phyloP scores from a whole-genome alignment of 2,888 invertebrate genomes.

The Eupithecia centaureata region DNA sequence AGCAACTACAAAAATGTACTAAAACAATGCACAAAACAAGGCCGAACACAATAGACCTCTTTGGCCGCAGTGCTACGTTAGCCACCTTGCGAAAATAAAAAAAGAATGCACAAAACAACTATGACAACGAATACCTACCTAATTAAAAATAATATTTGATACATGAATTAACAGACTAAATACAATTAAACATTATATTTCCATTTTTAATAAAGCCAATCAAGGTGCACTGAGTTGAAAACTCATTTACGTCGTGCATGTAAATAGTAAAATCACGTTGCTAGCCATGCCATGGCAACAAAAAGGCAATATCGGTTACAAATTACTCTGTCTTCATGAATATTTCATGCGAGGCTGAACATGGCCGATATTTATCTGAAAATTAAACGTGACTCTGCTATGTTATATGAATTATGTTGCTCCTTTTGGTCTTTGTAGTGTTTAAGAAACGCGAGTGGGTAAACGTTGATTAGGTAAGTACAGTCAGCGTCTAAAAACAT shows the following conservation, averaged over 20 bases:
- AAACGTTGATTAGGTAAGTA: neutral
- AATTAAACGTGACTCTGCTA: conserved; percentile 56
- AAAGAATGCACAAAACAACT: too few species aligned
- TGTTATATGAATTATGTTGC: conserved; percentile 17
- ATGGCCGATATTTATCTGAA: conserved; percentile 60
- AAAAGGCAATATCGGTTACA: conserved; percentile 64
- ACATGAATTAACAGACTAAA: too few species aligned
- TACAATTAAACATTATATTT: too few species aligned
- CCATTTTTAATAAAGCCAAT: neutral
- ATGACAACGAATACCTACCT: too few species aligned
- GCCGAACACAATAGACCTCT: too few species aligned
- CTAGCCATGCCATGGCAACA: conserved; percentile 25
- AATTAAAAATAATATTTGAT: too few species aligned
- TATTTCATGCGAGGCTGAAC: conserved; percentile 57
- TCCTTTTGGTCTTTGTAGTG: neutral
- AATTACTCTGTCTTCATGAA: conserved; percentile 72
- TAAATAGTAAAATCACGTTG: conserved; percentile 7
- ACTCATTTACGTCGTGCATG: conserved; percentile 18
- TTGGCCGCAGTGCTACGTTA: too few species aligned
- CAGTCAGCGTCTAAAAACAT: too few species aligned
- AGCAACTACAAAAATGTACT: too few species aligned
- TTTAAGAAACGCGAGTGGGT: neutral
- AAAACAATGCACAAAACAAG: too few species aligned
- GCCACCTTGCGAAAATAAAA: too few species aligned
- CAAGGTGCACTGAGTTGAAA: conserved; percentile 10